These are phyloP conservation scores for Hippocampus kuda DNA, from an alignment of 2,797 vertebrate genomes.

Conservation along the genomic window DNA sequence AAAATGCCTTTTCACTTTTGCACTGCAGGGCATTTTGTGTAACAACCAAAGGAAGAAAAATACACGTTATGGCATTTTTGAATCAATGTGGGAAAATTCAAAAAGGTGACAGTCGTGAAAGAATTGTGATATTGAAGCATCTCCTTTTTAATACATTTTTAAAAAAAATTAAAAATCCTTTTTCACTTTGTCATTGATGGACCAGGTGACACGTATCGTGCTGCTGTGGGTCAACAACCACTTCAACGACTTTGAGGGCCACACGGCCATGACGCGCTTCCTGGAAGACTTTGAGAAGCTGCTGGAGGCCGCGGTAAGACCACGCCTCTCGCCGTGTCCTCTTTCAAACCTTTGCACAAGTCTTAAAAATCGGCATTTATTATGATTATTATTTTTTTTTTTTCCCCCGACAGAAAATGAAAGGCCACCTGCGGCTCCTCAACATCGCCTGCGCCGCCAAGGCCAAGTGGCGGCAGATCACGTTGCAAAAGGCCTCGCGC, in stretches of 20 bases:
- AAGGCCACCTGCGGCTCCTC: slow-evolving; percentile 87
- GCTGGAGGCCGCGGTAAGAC: slow-evolving; percentile 79
- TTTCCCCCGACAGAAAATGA: slow-evolving; percentile 81
- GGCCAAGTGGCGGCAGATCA: slow-evolving; percentile 91
- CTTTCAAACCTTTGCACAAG: background rate
- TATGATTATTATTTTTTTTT: slow-evolving; percentile 5
- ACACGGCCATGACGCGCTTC: slow-evolving; percentile 90
- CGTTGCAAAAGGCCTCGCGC: slow-evolving; percentile 81
- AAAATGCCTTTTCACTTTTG: slow-evolving; percentile 18
- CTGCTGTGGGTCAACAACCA: slow-evolving; percentile 98
- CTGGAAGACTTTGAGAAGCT: slow-evolving; percentile 90
- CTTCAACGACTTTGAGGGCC: slow-evolving; percentile 97
- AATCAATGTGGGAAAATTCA: too few species aligned
- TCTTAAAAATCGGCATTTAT: background rate
- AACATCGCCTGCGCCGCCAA: slow-evolving; percentile 97
- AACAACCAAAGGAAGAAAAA: background rate
- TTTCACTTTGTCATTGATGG: background rate
- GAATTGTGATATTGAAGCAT: too few species aligned
- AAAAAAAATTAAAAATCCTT: too few species aligned
- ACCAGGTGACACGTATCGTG: slow-evolving; percentile 88
- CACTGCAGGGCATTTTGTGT: slow-evolving; percentile 5
- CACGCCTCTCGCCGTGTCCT: background rate
- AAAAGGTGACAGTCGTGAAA: too few species aligned
- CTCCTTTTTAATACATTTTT: too few species aligned
- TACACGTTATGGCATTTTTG: background rate